Conservation (phyloP, 2,797 vertebrate species). For the Taenioides sp. region DNA sequence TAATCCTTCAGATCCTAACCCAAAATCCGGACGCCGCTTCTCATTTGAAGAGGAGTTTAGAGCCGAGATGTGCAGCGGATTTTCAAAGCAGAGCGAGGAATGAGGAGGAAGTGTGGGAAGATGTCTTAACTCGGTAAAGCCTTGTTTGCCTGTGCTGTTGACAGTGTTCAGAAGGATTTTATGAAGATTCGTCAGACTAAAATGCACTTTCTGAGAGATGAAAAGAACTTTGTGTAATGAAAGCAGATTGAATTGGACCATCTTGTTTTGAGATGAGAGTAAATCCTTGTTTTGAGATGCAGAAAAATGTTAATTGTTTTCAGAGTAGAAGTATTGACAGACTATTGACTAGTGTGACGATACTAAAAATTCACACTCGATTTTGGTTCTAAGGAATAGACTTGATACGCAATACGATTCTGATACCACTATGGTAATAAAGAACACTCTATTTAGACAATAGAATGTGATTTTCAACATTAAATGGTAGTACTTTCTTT, state of each 20-base stretch:
- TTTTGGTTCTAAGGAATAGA: neutral
- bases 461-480: no score
- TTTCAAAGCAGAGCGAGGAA: conserved; percentile 14
- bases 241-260: neutral
- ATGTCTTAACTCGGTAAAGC: neutral
- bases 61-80: conserved; percentile 44
- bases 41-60: conserved; percentile 56
- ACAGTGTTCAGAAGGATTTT: conserved; percentile 10
- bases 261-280: neutral
- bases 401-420: no score
- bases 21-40: conserved; percentile 59
- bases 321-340: neutral
- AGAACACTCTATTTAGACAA: neutral
- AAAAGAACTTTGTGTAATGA: neutral
- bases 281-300: neutral
- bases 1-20: conserved; percentile 67
- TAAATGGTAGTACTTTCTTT: no score
- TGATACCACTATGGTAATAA: no score
- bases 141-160: neutral
- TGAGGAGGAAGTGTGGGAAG: conserved; percentile 13
- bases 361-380: neutral
- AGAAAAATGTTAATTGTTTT: neutral
- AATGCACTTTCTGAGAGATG: conserved; percentile 3
- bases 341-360: neutral
- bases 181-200: conserved; percentile 16